Percentiles rank a stretch among this genome's conserved stretches.
These are phyloP conservation scores for Campoplex capitator DNA, from an alignment of 2,888 invertebrate genomes.

Conservation along the genomic window DNA sequence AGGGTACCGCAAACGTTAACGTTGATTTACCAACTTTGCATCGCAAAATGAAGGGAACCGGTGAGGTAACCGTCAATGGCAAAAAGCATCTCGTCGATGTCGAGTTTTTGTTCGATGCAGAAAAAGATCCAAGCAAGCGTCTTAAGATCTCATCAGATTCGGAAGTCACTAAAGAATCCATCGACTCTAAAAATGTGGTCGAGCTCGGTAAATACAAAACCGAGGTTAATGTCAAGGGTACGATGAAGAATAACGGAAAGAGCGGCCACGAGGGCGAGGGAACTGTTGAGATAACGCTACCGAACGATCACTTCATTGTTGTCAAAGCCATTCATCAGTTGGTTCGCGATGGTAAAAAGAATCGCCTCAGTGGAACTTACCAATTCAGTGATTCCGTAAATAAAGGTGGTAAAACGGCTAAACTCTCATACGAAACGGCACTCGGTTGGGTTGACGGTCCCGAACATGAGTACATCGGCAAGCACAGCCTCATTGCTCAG, in stretches of 20 bases:
- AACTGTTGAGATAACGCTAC: constrained; percentile 85
- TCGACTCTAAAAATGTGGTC: constrained; percentile 88
- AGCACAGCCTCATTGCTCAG: constrained; percentile 83
- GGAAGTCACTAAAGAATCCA: constrained; percentile 85
- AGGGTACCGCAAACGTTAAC: constrained; percentile 87
- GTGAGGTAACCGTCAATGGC: constrained; percentile 87
- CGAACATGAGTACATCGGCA: constrained; percentile 83
- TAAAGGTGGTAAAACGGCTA: constrained; percentile 84
- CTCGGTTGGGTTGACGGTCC: constrained; percentile 84
- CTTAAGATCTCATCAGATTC: constrained; percentile 88
- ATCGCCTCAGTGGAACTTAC: constrained; percentile 70
- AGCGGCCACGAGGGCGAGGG: constrained; percentile 84
- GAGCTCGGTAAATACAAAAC: constrained; percentile 85
- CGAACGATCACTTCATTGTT: constrained; percentile 85
- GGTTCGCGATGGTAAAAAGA: constrained; percentile 73
- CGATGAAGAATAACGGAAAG: constrained; percentile 82
- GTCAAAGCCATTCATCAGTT: constrained; percentile 83
- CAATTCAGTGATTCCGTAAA: constrained; percentile 82
- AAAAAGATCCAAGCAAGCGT: constrained; percentile 89
- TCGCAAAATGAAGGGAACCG: constrained; percentile 83
- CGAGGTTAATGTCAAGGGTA: constrained; percentile 85
- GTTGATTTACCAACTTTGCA: constrained; percentile 87
- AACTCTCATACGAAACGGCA: constrained; percentile 81
- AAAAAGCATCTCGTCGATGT: constrained; percentile 88
- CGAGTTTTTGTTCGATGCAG: constrained; percentile 89